Evolutionary conservation across 2,888 invertebrate genomes (phyloP).

Genomic region (Gonocerus acuteangulatus): DNA sequence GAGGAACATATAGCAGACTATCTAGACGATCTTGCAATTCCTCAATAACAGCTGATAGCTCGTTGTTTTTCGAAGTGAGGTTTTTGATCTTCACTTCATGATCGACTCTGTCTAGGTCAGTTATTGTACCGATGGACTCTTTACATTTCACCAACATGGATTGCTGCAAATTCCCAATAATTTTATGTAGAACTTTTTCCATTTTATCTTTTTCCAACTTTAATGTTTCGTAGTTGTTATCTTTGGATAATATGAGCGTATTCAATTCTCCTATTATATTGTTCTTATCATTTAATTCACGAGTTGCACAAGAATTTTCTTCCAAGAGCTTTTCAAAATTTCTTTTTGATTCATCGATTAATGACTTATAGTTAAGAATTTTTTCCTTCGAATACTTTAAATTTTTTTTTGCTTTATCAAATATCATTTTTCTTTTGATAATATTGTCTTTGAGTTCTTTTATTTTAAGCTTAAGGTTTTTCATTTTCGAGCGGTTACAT

Average conservation of each 20-base stretch:
- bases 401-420: not conserved
- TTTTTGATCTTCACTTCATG: not conserved
- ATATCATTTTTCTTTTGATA: not conserved
- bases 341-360: not conserved
- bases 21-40: not conserved
- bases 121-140: not conserved
- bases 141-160: not conserved
- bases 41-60: not conserved
- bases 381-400: not conserved
- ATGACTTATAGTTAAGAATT: not conserved
- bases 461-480: not conserved
- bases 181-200: not conserved
- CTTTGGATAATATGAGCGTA: not conserved
- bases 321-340: not conserved
- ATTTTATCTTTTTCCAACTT: not conserved
- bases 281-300: not conserved
- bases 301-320: not conserved
- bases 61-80: not conserved
- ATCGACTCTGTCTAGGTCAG: not conserved
- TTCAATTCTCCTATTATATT: not conserved
- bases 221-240: not conserved
- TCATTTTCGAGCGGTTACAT: not conserved
- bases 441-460: not conserved
- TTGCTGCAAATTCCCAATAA: not conserved
- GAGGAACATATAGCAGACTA: slow-evolving; percentile 1